Conservation (phyloP, 2,888 invertebrate species). For the Kuschelorhynchus macadamiae region DNA sequence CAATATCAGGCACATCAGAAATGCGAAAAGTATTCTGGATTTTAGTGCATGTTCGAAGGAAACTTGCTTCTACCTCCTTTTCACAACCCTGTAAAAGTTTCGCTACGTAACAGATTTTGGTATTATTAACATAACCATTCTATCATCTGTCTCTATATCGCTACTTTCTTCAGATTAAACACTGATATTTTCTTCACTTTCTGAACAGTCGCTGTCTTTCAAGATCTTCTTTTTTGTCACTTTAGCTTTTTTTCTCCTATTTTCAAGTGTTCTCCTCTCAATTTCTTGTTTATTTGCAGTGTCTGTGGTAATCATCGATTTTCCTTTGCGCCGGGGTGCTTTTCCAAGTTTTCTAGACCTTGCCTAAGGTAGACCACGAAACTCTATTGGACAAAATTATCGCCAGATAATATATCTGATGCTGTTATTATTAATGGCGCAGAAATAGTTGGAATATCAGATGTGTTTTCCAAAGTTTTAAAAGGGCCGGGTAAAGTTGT, state of each 20-base stretch:
- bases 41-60: slow-evolving; percentile 2
- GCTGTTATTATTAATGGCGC: too few species aligned
- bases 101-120: not conserved
- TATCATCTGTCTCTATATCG: not conserved
- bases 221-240: not conserved
- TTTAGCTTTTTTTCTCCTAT: not conserved
- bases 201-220: not conserved
- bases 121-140: not conserved
- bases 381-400: not conserved
- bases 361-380: not conserved
- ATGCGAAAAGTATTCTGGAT: not conserved
- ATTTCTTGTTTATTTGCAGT: not conserved
- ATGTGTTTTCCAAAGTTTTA: too few species aligned
- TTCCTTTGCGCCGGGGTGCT: not conserved
- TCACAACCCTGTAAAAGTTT: not conserved
- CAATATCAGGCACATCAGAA: slow-evolving; percentile 2
- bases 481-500: too few species aligned
- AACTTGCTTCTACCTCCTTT: not conserved
- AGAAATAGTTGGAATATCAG: too few species aligned
- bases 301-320: slow-evolving; percentile 1
- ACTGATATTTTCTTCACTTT: not conserved
- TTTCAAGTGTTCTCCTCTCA: not conserved
- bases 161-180: not conserved
- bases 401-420: too few species aligned
- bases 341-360: not conserved